Conservation (phyloP, 2,113 vertebrate genomes). For the Ptyas mucosa region DNA sequence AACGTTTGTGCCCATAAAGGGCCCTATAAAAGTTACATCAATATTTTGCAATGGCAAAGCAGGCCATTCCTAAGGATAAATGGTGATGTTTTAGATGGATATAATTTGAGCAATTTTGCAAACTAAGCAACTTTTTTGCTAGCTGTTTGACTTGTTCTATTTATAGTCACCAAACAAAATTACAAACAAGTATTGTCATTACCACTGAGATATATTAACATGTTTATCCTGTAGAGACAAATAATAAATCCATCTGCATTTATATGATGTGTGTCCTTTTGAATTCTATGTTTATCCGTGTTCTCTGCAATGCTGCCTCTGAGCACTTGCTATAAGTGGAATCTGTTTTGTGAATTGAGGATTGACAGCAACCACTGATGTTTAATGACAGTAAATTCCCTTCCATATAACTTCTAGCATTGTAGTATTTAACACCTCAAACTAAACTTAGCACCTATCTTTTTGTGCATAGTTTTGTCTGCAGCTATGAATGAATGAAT, state of each 20-base stretch:
- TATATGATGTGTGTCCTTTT: background rate
- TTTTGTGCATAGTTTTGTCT: background rate
- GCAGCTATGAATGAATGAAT: background rate
- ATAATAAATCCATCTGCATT: background rate
- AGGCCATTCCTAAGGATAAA: background rate
- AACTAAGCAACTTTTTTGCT: background rate
- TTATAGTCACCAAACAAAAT: background rate
- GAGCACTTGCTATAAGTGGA: background rate
- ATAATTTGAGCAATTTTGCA: background rate
- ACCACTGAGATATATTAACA: background rate
- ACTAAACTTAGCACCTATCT: background rate
- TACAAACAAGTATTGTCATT: background rate
- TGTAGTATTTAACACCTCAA: background rate
- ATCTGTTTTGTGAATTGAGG: background rate
- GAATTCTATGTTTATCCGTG: background rate
- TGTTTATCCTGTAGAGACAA: background rate
- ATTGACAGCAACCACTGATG: background rate
- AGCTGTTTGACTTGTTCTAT: background rate
- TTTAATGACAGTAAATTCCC: background rate
- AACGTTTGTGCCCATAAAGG: background rate
- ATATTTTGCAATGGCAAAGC: background rate
- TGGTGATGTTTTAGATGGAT: background rate
- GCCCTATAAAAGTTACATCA: background rate
- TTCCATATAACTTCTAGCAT: background rate
- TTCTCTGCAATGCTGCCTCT: background rate